phyloP scores from a whole-genome alignment of 64 coral and sea anemone genomes.

The Acropora yongei region DNA sequence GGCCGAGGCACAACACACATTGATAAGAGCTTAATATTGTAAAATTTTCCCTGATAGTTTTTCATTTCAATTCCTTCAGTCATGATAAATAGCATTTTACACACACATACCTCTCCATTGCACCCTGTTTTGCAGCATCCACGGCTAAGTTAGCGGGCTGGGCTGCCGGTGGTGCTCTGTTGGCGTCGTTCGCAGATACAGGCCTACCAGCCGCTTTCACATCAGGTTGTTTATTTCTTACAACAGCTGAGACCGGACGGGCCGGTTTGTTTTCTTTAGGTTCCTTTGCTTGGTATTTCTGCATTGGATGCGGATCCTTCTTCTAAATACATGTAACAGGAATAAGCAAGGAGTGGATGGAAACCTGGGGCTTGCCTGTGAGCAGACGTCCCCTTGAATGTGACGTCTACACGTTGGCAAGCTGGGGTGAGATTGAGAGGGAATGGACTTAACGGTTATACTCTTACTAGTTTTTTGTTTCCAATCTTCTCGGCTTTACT shows the following conservation, averaged over 20 bases:
- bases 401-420: too few species aligned
- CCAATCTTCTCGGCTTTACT: too few species aligned
- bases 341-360: neutral
- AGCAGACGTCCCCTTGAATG: too few species aligned
- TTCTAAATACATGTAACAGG: conserved; percentile 23
- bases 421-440: too few species aligned
- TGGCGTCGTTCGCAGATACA: conserved; percentile 59
- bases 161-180: conserved; percentile 33
- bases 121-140: conserved; percentile 71
- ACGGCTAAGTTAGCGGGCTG: conserved; percentile 24
- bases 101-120: conserved; percentile 35
- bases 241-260: conserved; percentile 58
- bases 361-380: too few species aligned
- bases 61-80: too few species aligned
- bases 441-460: too few species aligned
- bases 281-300: conserved; percentile 69
- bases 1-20: too few species aligned
- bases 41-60: too few species aligned
- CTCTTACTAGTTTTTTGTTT: too few species aligned
- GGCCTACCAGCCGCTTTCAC: conserved; percentile 42
- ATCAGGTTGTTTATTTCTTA: conserved; percentile 42
- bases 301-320: conserved; percentile 68
- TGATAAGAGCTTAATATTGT: too few species aligned
- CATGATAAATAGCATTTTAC: too few species aligned
- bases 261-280: conserved; percentile 29